Evolutionary conservation across 2,797 vertebrate genomes (phyloP).

Genomic region (Typhlichthys eigenmanni): DNA sequence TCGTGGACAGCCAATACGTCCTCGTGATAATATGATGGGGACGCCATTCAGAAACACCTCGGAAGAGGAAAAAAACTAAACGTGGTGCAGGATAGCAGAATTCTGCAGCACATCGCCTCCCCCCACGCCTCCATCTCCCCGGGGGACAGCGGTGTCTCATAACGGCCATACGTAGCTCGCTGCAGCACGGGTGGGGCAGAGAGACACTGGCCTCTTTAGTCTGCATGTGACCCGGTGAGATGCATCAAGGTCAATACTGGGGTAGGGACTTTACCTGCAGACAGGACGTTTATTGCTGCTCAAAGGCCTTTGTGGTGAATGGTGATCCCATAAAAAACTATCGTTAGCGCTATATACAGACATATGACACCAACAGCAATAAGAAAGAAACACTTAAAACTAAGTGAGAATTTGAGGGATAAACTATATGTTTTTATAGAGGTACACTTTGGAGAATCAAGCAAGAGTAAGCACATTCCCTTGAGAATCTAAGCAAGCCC

Average conservation of each 20-base stretch:
- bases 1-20: constrained; percentile 9
- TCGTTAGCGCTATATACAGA: constrained; percentile 59
- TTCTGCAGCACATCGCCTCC: constrained; percentile 54
- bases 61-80: too few relatives aligned
- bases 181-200: constrained; percentile 71
- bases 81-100: constrained; percentile 31
- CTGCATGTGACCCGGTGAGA: constrained; percentile 62
- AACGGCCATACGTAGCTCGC: constrained; percentile 68
- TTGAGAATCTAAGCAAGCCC: too few relatives aligned
- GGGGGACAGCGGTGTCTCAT: constrained; percentile 56
- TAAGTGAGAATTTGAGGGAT: not conserved
- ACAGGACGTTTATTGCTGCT: constrained; percentile 81
- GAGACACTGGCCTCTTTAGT: constrained; percentile 59
- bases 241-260: constrained; percentile 74
- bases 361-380: constrained; percentile 16
- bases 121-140: constrained; percentile 38
- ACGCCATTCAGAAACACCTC: constrained; percentile 36
- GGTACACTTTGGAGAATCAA: too few relatives aligned
- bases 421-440: too few relatives aligned
- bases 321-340: constrained; percentile 66
- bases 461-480: too few relatives aligned
- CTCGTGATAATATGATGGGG: constrained; percentile 35
- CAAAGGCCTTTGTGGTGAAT: constrained; percentile 48
- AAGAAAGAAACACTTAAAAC: constrained; percentile 22
- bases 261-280: constrained; percentile 72